Conservation (phyloP, 1,140 invertebrate species). For the Theocolax elegans region DNA sequence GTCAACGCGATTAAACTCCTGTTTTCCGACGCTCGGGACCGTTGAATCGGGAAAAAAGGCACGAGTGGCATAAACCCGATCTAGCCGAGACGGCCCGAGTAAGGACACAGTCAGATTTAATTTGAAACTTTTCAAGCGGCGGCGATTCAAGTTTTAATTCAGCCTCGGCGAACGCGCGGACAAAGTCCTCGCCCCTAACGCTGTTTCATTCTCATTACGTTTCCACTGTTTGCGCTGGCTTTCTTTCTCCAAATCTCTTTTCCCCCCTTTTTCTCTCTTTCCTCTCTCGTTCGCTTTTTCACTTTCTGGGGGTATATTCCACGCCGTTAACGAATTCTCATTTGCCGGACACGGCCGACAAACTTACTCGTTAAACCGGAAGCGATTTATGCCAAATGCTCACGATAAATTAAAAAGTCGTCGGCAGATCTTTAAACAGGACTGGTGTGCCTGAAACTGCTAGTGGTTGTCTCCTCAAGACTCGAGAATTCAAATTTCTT, state of each 20-base stretch:
- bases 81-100: too few species aligned
- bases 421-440: neutral
- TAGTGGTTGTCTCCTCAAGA: too few species aligned
- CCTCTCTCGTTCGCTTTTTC: too few species aligned
- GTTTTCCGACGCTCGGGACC: neutral
- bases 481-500: too few species aligned
- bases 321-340: neutral
- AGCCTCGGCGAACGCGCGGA: constrained; percentile 1
- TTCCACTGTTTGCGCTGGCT: neutral
- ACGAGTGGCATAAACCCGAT: neutral
- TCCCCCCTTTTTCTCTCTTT: neutral
- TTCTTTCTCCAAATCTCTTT: neutral
- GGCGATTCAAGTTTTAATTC: constrained; percentile 30
- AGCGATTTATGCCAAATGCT: neutral
- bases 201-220: constrained; percentile 24
- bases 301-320: too few species aligned
- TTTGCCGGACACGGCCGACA: neutral
- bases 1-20: constrained; percentile 6
- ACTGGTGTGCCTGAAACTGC: too few species aligned
- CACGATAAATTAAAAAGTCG: neutral
- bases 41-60: constrained; percentile 1
- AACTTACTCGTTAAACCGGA: constrained; percentile 14
- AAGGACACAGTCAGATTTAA: constrained; percentile 6
- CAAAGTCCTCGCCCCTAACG: neutral
- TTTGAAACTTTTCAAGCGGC: constrained; percentile 32